Base-by-base conservation (phyloP, 2,113 vertebrate genomes). In the Corythaeola cristata region DNA sequence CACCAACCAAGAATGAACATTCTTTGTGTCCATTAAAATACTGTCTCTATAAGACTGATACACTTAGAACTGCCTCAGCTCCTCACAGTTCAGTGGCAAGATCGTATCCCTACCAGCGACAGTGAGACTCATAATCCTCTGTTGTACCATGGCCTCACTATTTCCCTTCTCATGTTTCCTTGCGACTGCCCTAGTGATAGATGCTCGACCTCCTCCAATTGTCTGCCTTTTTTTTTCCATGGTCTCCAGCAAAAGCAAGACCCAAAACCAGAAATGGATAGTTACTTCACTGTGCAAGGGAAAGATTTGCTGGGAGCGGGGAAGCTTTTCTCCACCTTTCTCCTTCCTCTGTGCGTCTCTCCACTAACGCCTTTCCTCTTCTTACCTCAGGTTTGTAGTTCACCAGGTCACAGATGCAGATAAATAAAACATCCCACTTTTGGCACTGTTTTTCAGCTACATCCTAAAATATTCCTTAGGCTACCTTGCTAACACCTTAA, bases 131-230 rank as follows among this genome's bases (percentile, higher is more conserved):
- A 33, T 3, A 63, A 49, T 27, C 17, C 33, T 74, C 49, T 73
- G 0, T 11, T 1, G 2, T 17, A 22, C 22, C 9, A 3, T 5
- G 32, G 52, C 10, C 67, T 23, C 6, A 8, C n/a, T 41, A 8
- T 24, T 83, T 33, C 50, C 16, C 15, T 69, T 71, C 32, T 66
- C 47, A 5, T 7, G 3, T 24, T 35, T 62, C 28, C 45, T 39
- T 49, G 23, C 67, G 22, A 53, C 23, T 78, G 69, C 17, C 35
- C n/a, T 3, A 69, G 37, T 6, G 3, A n/a, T 1, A 63, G n/a
- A 52, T 24, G 18, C 18, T 32, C 1, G 2, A 32, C 12, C 56
- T 74, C 55, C 28, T 85, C 52, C 37, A 39, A 2, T 2, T 32
- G n/a, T 15, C 30, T 39, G 26, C 26, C 21, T 67, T 84, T 68